These are phyloP conservation scores for Eueides isabella DNA, from an alignment of 1,140 invertebrate genomes.

Conservation along the genomic window DNA sequence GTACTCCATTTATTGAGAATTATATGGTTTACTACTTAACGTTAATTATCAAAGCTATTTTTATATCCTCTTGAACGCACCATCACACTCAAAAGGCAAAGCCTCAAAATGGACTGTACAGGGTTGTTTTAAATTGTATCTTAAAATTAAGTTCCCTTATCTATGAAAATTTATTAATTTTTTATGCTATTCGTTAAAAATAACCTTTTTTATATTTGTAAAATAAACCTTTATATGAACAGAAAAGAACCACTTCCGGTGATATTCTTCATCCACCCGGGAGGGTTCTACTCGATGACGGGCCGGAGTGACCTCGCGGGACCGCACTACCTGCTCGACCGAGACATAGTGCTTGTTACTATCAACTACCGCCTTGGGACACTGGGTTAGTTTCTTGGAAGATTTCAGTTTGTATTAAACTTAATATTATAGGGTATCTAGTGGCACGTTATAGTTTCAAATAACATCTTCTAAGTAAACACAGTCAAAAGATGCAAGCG, in stretches of 20 bases:
- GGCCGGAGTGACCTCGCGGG: constrained; percentile 82
- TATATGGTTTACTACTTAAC: too few relatives aligned
- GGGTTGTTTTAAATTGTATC: too few relatives aligned
- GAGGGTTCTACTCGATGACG: constrained; percentile 63
- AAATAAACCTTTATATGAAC: not conserved
- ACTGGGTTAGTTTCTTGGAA: constrained; percentile 28
- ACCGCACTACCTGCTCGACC: constrained; percentile 85
- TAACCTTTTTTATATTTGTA: not conserved
- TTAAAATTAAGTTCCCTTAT: too few relatives aligned
- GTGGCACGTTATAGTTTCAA: not conserved
- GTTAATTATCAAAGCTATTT: too few relatives aligned
- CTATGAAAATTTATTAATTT: too few relatives aligned
- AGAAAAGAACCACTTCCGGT: constrained; percentile 70
- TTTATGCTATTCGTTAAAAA: constrained; percentile 5
- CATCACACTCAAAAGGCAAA: too few relatives aligned
- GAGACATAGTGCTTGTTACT: constrained; percentile 87
- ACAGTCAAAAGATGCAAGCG: too few relatives aligned
- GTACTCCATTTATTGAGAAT: too few relatives aligned
- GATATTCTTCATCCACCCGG: constrained; percentile 82
- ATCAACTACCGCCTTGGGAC: constrained; percentile 87
- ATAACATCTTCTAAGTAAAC: too few relatives aligned
- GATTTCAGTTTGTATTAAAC: not conserved
- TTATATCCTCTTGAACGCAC: too few relatives aligned
- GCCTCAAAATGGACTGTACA: too few relatives aligned
- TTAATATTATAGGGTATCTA: not conserved